These are phyloP conservation scores for Ailurus styani DNA, from an alignment of 2,113 vertebrate genomes.

Conservation along the genomic window DNA sequence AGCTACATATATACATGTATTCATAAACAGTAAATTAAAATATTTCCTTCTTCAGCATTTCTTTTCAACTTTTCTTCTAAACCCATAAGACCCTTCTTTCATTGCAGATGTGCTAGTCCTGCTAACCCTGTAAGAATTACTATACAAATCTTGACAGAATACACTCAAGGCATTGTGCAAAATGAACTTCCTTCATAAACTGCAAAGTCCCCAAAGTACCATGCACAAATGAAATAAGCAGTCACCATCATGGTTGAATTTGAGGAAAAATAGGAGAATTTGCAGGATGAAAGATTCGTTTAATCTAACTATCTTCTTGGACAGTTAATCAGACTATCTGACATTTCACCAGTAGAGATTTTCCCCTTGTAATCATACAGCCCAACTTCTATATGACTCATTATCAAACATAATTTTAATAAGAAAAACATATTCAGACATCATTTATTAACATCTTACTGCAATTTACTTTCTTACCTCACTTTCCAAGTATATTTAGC, in stretches of 20 bases:
- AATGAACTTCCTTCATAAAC: neutral
- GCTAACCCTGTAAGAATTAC: neutral
- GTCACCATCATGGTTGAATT: neutral
- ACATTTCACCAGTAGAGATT: neutral
- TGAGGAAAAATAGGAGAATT: neutral
- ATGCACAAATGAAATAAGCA: neutral
- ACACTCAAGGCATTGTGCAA: neutral
- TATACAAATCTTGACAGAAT: neutral
- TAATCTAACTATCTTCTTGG: neutral
- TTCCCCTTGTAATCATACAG: neutral
- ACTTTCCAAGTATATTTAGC: neutral
- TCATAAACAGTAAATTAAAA: neutral
- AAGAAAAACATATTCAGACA: neutral
- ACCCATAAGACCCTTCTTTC: neutral
- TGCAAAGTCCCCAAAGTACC: neutral
- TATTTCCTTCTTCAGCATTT: neutral
- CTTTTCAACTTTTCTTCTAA: neutral
- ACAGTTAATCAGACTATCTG: neutral
- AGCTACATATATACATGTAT: neutral
- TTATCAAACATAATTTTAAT: neutral
- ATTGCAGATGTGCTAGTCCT: neutral
- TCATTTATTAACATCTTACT: neutral
- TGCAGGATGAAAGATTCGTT: neutral
- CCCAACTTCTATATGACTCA: neutral
- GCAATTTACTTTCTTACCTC: neutral